phyloP scores from a whole-genome alignment of 2,888 invertebrate genomes.

The Thyatira batis region DNA sequence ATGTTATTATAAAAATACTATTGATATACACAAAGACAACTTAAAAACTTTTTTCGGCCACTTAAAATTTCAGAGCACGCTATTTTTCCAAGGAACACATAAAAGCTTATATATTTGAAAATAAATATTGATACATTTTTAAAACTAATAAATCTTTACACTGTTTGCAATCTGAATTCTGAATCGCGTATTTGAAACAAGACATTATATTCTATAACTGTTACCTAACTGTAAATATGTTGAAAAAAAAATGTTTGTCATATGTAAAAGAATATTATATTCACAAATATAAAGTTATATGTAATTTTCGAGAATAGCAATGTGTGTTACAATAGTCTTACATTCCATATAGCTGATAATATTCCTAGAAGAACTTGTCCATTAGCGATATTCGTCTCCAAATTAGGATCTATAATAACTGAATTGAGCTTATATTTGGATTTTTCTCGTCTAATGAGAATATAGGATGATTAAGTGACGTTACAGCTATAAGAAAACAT shows the following conservation, averaged over 20 bases:
- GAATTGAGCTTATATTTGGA: neutral
- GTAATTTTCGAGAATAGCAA: constrained; percentile 39
- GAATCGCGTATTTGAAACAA: neutral
- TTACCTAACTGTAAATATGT: constrained; percentile 64
- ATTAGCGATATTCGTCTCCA: neutral
- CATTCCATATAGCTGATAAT: neutral
- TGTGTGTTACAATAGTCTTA: constrained; percentile 33
- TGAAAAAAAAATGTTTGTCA: constrained; percentile 48
- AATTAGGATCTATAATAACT: neutral
- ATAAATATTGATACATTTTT: neutral
- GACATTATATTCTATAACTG: constrained; percentile 19
- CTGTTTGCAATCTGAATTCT: neutral
- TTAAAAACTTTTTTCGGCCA: neutral
- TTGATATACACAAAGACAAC: neutral
- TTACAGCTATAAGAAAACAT: neutral
- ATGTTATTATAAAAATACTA: neutral
- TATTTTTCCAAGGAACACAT: neutral
- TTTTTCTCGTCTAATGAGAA: neutral
- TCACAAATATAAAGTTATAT: constrained; percentile 24
- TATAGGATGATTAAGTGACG: neutral
- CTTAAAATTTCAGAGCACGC: neutral
- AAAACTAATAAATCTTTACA: neutral
- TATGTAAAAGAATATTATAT: constrained; percentile 51
- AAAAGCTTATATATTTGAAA: neutral
- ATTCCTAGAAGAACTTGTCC: neutral